Evolutionary conservation across 2,797 vertebrate species (phyloP).

Genomic region (Peromyscus nudipes): DNA sequence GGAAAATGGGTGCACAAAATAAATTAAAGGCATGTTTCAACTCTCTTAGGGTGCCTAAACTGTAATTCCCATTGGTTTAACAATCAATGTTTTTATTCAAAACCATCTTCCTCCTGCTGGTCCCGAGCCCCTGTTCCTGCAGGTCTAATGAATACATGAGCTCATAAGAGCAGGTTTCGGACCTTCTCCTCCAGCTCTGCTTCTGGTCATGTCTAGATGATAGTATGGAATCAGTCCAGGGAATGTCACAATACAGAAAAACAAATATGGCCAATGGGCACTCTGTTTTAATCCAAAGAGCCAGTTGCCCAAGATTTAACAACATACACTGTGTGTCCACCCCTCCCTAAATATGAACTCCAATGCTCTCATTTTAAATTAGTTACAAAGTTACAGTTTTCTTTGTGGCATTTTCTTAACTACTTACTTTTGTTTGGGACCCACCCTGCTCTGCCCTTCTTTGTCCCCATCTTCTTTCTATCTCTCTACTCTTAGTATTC

Average conservation of each 20-base stretch:
- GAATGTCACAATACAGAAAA: neutral
- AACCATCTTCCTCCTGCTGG: neutral
- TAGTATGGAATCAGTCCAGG: no score
- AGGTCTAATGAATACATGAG: no score
- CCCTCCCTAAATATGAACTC: neutral
- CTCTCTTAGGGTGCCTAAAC: neutral
- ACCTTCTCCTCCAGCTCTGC: neutral
- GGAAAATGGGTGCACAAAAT: neutral
- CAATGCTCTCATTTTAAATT: neutral
- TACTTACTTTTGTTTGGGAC: neutral
- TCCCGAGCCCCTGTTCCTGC: neutral
- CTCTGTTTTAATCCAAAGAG: neutral
- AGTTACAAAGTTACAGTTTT: neutral
- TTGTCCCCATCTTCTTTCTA: no score
- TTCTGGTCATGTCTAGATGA: neutral
- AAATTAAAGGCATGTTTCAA: neutral
- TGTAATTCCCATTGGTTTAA: neutral
- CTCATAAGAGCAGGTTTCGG: accelerated
- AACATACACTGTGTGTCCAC: neutral
- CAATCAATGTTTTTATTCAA: neutral
- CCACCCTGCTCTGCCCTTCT: neutral
- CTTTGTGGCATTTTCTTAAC: neutral
- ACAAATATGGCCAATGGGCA: neutral
- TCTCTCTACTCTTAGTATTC: neutral
- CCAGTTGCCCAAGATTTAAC: neutral